Evolutionary conservation across 2,888 invertebrate genomes (phyloP).

Genomic region (Crioceris asparagi): DNA sequence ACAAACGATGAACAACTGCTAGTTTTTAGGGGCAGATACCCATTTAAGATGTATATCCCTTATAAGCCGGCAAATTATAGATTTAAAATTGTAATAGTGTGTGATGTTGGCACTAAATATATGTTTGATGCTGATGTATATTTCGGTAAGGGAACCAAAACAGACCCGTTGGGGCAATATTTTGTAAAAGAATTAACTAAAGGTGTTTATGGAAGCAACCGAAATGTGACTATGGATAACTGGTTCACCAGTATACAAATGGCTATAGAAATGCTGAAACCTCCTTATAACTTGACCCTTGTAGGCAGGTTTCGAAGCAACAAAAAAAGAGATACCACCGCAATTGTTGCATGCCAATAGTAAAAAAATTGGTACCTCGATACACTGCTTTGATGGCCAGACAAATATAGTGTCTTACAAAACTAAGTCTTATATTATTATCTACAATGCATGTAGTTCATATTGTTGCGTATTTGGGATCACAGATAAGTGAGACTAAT

Average conservation of each 20-base stretch:
- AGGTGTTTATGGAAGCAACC: background rate
- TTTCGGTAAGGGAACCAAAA: background rate
- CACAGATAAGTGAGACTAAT: too few relatives aligned
- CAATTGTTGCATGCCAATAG: background rate
- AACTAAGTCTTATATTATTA: background rate
- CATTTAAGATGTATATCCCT: background rate
- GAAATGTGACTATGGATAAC: conserved; percentile 1
- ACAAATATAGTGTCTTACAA: background rate
- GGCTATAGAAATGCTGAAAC: background rate
- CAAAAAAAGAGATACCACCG: background rate
- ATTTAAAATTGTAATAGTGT: background rate
- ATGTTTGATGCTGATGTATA: background rate
- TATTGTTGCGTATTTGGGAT: too few relatives aligned
- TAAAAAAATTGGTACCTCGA: background rate
- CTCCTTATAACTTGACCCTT: conserved; percentile 1
- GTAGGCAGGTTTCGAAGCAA: background rate
- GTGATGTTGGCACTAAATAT: background rate
- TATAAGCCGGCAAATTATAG: background rate
- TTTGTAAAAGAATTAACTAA: conserved; percentile 1
- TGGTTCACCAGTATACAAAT: background rate
- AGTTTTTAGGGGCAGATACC: background rate
- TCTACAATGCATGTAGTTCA: too few relatives aligned
- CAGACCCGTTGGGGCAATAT: background rate
- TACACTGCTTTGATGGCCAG: background rate
- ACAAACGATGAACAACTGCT: conserved; percentile 1